phyloP scores from a whole-genome alignment of 2,797 vertebrate species.

The Acipenser oxyrinchus region DNA sequence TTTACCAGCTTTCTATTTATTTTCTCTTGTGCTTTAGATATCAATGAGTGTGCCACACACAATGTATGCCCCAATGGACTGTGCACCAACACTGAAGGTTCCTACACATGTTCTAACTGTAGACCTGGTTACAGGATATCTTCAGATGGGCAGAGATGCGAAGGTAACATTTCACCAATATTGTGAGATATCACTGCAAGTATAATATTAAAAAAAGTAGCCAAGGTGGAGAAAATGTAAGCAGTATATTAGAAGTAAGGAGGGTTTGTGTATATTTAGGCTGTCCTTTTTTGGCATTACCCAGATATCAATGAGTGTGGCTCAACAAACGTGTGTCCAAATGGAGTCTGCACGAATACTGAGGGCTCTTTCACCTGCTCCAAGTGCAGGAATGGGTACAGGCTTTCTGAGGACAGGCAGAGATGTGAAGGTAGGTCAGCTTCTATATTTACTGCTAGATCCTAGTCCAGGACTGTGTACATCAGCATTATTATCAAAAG shows the following conservation, averaged over 20 bases:
- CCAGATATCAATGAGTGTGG: conserved; percentile 63
- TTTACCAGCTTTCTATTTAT: background rate
- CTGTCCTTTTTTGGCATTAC: no score
- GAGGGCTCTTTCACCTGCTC: conserved; percentile 73
- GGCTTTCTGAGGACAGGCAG: conserved; percentile 58
- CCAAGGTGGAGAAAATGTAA: no score
- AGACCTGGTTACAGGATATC: conserved; percentile 61
- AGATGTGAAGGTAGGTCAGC: conserved; percentile 41
- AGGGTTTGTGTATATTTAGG: conserved; percentile 7
- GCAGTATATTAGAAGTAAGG: no score
- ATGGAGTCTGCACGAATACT: conserved; percentile 72
- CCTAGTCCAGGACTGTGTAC: no score
- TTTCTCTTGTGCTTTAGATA: conserved; percentile 41
- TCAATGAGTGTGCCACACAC: conserved; percentile 51
- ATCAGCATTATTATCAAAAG: no score
- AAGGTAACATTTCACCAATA: conserved; percentile 52
- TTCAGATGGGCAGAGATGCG: conserved; percentile 61
- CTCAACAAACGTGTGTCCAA: conserved; percentile 53
- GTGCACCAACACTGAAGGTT: conserved; percentile 73
- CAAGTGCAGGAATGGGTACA: conserved; percentile 58
- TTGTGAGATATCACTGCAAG: background rate
- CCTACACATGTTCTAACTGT: conserved; percentile 66
- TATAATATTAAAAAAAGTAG: background rate
- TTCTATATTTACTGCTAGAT: no score
- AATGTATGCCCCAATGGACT: conserved; percentile 57